phyloP scores from a whole-genome alignment of 2,113 vertebrate genomes.

The Gymnobelideus leadbeateri region DNA sequence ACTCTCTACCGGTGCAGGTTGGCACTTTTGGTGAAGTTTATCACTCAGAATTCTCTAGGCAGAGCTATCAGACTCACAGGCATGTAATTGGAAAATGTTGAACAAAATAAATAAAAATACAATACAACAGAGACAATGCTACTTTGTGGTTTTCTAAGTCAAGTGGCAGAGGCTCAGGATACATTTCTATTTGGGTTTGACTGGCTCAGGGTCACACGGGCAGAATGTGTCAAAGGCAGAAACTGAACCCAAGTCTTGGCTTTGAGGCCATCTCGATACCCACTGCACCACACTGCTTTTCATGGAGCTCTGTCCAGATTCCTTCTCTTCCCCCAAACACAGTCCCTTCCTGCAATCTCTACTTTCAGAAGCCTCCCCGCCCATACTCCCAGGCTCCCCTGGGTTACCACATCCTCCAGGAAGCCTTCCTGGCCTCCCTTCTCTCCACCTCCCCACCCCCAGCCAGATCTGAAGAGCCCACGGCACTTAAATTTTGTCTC shows the following conservation, averaged over 20 bases:
- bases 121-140: too few relatives aligned
- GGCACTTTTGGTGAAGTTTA: not conserved
- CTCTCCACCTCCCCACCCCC: too few relatives aligned
- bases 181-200: not conserved
- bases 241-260: not conserved
- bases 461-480: too few relatives aligned
- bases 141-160: not conserved
- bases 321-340: too few relatives aligned
- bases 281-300: not conserved
- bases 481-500: too few relatives aligned
- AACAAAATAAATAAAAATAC: too few relatives aligned
- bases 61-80: too few relatives aligned
- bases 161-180: not conserved
- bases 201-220: not conserved
- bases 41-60: not conserved
- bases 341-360: not conserved
- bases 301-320: not conserved
- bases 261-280: not conserved
- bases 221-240: not conserved
- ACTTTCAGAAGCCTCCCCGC: not conserved
- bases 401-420: not conserved
- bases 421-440: not conserved
- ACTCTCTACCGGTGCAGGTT: not conserved
- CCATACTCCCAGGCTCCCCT: not conserved
- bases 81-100: not conserved